A percentile compares a stretch with the other conserved stretches of the same genome.
Evolutionary conservation across 2,113 vertebrate species (phyloP).

Genomic region (Myotis lucifugus): DNA sequence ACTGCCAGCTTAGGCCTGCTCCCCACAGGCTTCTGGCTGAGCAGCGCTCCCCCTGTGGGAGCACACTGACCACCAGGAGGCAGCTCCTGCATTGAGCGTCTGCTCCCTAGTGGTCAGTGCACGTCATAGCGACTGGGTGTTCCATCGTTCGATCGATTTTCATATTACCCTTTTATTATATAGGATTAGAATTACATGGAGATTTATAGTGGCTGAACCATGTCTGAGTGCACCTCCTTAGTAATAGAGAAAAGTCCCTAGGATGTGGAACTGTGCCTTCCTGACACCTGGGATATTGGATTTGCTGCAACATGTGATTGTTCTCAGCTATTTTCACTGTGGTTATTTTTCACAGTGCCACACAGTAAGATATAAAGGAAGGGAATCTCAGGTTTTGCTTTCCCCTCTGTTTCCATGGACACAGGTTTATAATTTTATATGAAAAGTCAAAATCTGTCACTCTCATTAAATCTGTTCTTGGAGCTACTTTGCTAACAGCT

Average conservation of each 20-base stretch:
- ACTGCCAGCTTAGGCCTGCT: too few relatives aligned
- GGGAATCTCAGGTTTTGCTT: conserved; percentile 80
- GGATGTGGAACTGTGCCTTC: conserved; percentile 60
- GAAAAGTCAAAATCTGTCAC: conserved; percentile 81
- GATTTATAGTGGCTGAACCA: neutral
- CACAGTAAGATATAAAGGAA: conserved; percentile 66
- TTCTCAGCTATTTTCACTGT: conserved; percentile 76
- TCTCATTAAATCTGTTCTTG: conserved; percentile 83
- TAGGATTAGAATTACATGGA: neutral
- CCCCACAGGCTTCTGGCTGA: too few relatives aligned
- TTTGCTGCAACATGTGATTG: conserved; percentile 73
- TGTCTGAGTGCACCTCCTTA: conserved; percentile 47
- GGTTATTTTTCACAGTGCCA: conserved; percentile 75
- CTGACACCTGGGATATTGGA: conserved; percentile 64
- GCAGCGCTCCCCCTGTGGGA: too few relatives aligned
- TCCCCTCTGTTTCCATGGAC: conserved; percentile 88
- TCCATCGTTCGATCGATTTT: fast-evolving
- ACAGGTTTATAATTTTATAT: conserved; percentile 84
- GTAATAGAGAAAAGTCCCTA: conserved; percentile 45
- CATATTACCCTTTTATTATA: too few relatives aligned
- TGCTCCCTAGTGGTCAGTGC: too few relatives aligned
- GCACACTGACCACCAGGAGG: too few relatives aligned
- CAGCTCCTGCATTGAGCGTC: too few relatives aligned
- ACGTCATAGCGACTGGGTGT: too few relatives aligned
- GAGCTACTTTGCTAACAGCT: conserved; percentile 75